These are phyloP conservation scores for Scaptomyza parva DNA, from an alignment of 2,888 invertebrate genomes.

Conservation along the genomic window DNA sequence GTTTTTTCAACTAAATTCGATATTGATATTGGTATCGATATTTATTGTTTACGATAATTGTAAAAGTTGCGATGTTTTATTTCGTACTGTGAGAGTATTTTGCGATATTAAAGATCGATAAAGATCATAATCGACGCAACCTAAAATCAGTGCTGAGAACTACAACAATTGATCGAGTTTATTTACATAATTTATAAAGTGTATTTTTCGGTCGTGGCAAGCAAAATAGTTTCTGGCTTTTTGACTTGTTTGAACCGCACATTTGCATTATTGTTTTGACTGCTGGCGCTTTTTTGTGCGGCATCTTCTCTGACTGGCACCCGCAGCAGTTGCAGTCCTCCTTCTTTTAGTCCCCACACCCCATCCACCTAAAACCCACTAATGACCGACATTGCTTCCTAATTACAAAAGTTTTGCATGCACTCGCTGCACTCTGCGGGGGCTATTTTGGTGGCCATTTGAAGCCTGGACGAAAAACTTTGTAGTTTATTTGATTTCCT, in stretches of 20 bases:
- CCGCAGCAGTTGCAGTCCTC: conserved; percentile 4
- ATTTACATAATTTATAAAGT: neutral
- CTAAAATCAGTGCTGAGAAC: neutral
- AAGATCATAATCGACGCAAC: neutral
- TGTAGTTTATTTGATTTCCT: conserved; percentile 72
- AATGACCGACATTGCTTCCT: conserved; percentile 81
- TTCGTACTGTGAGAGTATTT: neutral
- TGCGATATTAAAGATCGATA: neutral
- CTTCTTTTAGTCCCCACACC: neutral
- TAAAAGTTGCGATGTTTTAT: neutral
- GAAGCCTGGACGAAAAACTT: conserved; percentile 44
- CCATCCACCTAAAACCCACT: conserved; percentile 48
- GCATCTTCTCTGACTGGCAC: conserved; percentile 41
- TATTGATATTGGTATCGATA: too few species aligned
- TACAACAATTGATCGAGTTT: neutral
- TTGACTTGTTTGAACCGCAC: conserved; percentile 40
- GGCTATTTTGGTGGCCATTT: neutral
- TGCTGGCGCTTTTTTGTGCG: conserved; percentile 66
- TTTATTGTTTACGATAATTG: neutral
- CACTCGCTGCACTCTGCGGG: conserved; percentile 53
- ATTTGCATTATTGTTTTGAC: conserved; percentile 78
- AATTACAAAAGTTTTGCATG: conserved; percentile 81
- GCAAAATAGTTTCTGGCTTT: conserved; percentile 7
- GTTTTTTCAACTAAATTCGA: too few species aligned
- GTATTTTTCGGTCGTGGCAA: conserved; percentile 24